phyloP scores from a whole-genome alignment of 1,140 invertebrate species.

The Drosophila lowei region DNA sequence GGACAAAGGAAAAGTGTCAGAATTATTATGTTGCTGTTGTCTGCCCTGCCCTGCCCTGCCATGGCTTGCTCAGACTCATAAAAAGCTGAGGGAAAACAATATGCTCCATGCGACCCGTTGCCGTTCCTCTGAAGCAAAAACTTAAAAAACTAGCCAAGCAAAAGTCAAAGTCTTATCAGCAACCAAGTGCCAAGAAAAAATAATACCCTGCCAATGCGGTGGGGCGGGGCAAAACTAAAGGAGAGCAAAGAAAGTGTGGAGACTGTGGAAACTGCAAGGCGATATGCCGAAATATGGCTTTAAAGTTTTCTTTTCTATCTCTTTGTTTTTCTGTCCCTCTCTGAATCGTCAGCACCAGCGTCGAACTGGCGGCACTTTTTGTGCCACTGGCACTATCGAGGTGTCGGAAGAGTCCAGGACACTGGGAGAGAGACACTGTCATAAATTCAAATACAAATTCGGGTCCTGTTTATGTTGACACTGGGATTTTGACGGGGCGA shows the following conservation, averaged over 20 bases:
- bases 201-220: constrained; percentile 4
- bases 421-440: constrained; percentile 52
- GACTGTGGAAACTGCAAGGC: constrained; percentile 48
- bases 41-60: constrained; percentile 4
- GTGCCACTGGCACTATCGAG: constrained; percentile 20
- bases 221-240: background rate
- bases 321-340: constrained; percentile 3
- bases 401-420: constrained; percentile 36
- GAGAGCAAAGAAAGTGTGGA: constrained; percentile 4
- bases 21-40: constrained; percentile 69
- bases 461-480: constrained; percentile 58
- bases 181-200: constrained; percentile 52
- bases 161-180: constrained; percentile 70
- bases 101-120: constrained; percentile 42
- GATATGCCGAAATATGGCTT: constrained; percentile 57
- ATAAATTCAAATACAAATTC: constrained; percentile 75
- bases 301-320: constrained; percentile 47
- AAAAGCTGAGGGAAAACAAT: constrained; percentile 67
- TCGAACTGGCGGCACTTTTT: constrained; percentile 67
- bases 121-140: constrained; percentile 10
- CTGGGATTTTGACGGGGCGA: constrained; percentile 44
- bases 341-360: constrained; percentile 38
- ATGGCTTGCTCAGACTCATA: constrained; percentile 30
- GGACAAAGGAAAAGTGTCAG: constrained; percentile 54
- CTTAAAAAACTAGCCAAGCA: constrained; percentile 72